Evolutionary conservation across 2,888 invertebrate species (phyloP).

Genomic region (Helicoverpa assulta): DNA sequence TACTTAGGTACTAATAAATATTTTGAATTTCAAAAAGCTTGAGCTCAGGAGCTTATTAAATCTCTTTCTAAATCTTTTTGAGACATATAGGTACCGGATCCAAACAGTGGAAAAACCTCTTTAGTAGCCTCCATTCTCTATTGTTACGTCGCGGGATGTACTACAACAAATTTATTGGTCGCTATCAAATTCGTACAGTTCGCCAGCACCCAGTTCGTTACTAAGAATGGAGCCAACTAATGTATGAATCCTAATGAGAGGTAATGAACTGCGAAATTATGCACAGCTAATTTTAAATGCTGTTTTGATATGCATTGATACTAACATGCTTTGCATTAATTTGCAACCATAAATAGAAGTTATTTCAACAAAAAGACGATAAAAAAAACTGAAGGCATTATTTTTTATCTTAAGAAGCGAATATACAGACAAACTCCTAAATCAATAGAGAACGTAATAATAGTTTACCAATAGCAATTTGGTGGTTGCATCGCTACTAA

Average conservation of each 20-base stretch:
- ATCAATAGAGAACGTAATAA: conserved; percentile 42
- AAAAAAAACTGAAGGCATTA: not conserved
- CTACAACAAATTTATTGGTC: conserved; percentile 55
- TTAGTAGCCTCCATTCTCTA: conserved; percentile 55
- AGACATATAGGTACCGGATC: not conserved
- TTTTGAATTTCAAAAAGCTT: too few species aligned
- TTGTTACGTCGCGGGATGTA: conserved; percentile 69
- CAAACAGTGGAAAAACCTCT: not conserved
- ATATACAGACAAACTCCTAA: conserved; percentile 23
- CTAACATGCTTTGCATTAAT: not conserved
- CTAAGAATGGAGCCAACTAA: not conserved
- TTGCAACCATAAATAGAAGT: not conserved
- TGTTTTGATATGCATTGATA: not conserved
- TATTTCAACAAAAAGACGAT: too few species aligned
- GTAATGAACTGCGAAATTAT: conserved; percentile 25
- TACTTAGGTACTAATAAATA: too few species aligned
- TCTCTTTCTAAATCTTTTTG: too few species aligned
- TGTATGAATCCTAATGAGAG: conserved; percentile 1
- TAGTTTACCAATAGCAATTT: conserved; percentile 36
- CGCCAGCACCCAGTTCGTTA: conserved; percentile 8
- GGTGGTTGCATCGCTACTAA: conserved; percentile 35
- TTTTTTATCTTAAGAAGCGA: not conserved
- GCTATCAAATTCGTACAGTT: conserved; percentile 21
- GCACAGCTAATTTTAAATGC: not conserved
- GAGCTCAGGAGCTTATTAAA: too few species aligned